These are phyloP conservation scores for Apodemia zela DNA, from an alignment of 2,888 invertebrate species.

Conservation along the genomic window DNA sequence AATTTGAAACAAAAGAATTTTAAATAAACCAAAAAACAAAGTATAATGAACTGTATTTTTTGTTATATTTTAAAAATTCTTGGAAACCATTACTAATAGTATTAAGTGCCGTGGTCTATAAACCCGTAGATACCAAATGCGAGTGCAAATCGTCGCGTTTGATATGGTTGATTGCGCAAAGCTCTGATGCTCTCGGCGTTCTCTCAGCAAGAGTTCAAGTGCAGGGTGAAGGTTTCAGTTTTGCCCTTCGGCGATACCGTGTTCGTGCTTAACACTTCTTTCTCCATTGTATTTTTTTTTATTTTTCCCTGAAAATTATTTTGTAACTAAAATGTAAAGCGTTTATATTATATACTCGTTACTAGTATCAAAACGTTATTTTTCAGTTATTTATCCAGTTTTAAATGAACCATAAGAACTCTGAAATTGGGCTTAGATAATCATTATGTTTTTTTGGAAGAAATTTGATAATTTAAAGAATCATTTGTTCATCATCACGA, in stretches of 20 bases:
- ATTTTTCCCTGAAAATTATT: neutral
- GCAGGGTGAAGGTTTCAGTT: slow-evolving; percentile 72
- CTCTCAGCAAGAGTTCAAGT: slow-evolving; percentile 63
- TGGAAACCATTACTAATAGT: slow-evolving; percentile 17
- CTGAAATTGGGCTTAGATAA: no score
- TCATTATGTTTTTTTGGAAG: no score
- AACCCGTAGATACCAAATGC: slow-evolving; percentile 29
- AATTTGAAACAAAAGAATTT: slow-evolving; percentile 1
- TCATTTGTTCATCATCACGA: no score
- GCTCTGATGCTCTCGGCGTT: slow-evolving; percentile 41
- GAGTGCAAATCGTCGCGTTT: slow-evolving; percentile 51
- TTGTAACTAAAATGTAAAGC: neutral
- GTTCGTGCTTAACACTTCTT: slow-evolving; percentile 16
- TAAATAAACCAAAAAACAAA: slow-evolving; percentile 10
- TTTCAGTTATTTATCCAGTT: neutral
- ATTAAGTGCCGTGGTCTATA: slow-evolving; percentile 22
- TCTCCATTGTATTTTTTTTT: neutral
- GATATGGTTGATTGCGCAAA: slow-evolving; percentile 61
- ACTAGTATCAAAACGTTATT: neutral
- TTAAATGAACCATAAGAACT: neutral
- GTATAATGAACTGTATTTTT: slow-evolving; percentile 11
- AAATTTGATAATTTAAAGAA: no score
- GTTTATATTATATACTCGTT: neutral
- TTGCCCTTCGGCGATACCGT: slow-evolving; percentile 35
- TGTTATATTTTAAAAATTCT: slow-evolving; percentile 16